Conservation (phyloP, 1,140 invertebrate species). For the Rhyzopertha dominica region DNA sequence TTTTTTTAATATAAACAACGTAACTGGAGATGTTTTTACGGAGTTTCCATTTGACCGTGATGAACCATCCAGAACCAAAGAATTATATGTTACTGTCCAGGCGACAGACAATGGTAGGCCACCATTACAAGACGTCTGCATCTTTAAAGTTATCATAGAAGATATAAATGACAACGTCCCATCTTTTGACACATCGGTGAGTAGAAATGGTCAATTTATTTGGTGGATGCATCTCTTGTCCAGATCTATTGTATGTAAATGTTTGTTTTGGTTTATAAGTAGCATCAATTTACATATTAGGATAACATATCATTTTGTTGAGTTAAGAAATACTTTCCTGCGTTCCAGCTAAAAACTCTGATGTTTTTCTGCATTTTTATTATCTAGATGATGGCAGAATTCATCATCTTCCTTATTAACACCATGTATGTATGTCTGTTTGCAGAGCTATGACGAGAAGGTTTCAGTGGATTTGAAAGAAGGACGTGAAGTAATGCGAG, state of each 20-base stretch:
- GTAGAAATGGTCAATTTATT: neutral
- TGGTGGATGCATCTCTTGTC: neutral
- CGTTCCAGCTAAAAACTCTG: no score
- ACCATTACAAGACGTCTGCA: slow-evolving; percentile 78
- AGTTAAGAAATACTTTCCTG: neutral
- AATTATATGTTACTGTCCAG: slow-evolving; percentile 71
- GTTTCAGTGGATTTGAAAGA: slow-evolving; percentile 67
- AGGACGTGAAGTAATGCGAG: slow-evolving; percentile 74
- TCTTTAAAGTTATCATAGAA: slow-evolving; percentile 77
- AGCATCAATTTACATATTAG: neutral
- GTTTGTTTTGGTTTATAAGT: neutral
- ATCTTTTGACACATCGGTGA: slow-evolving; percentile 73
- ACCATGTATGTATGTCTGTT: slow-evolving; percentile 23
- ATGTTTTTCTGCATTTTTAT: no score
- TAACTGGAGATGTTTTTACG: slow-evolving; percentile 69
- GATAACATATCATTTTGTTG: neutral
- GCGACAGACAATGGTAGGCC: slow-evolving; percentile 83
- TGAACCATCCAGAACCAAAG: slow-evolving; percentile 79
- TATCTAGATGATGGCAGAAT: neutral
- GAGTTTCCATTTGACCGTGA: slow-evolving; percentile 74
- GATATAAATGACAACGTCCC: slow-evolving; percentile 87
- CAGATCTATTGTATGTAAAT: neutral
- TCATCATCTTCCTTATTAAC: neutral
- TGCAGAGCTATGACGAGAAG: slow-evolving; percentile 66
- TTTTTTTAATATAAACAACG: slow-evolving; percentile 72